A percentile compares a stretch with the other conserved stretches of the same genome.
phyloP scores from a whole-genome alignment of 2,797 vertebrate genomes.

The Smutsia temminckii region DNA sequence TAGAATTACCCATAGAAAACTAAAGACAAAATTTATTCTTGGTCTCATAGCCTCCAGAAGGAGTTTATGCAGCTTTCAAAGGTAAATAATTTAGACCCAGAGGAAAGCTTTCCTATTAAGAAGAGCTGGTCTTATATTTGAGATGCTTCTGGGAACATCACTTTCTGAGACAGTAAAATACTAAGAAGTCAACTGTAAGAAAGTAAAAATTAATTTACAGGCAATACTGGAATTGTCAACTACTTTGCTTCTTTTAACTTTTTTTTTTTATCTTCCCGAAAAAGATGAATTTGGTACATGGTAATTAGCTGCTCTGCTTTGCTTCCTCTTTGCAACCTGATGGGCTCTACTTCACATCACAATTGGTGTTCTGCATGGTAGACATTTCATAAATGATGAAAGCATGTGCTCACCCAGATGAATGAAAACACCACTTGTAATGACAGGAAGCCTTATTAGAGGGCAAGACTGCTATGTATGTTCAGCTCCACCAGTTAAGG shows the following conservation, averaged over 20 bases:
- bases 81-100: conserved; percentile 68
- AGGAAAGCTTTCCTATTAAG: conserved; percentile 44
- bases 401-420: conserved; percentile 70
- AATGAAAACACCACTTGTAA: conserved; percentile 66
- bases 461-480: conserved; percentile 77
- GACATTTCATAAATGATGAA: conserved; percentile 75
- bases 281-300: conserved; percentile 4
- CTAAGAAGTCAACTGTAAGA: conserved; percentile 63
- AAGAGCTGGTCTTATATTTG: conserved; percentile 65
- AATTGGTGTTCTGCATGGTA: conserved; percentile 16
- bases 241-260: conserved; percentile 59
- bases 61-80: conserved; percentile 69
- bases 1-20: conserved; percentile 52
- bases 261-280: conserved; percentile 58
- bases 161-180: conserved; percentile 62
- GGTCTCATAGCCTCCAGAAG: conserved; percentile 1
- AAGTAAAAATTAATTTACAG: conserved; percentile 74
- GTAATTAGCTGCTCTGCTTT: conserved; percentile 56
- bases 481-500: conserved; percentile 72
- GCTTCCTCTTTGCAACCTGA: conserved; percentile 26
- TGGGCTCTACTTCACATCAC: conserved; percentile 50
- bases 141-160: conserved; percentile 61
- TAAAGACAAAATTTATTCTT: conserved; percentile 49
- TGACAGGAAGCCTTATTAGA: conserved; percentile 76
- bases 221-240: conserved; percentile 70